These are phyloP conservation scores for Butorides virescens DNA, from an alignment of 2,113 vertebrate species.

Conservation along the genomic window DNA sequence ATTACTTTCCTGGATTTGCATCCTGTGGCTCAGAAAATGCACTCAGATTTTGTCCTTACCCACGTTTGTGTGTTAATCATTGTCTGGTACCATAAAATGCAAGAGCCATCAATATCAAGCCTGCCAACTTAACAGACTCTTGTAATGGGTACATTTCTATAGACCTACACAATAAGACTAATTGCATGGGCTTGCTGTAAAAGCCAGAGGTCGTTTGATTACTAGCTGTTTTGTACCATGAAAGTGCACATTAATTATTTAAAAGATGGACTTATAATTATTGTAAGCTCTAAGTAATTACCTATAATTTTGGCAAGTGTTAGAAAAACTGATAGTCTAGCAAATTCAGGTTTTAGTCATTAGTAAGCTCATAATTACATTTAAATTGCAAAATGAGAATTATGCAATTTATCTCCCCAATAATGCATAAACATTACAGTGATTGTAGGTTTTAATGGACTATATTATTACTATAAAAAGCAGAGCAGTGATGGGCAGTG, in stretches of 20 bases:
- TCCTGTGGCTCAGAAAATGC: not conserved
- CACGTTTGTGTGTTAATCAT: constrained; percentile 11
- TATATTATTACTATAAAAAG: constrained; percentile 69
- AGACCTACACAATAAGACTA: constrained; percentile 74
- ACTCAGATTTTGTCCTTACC: not conserved
- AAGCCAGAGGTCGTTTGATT: constrained; percentile 74
- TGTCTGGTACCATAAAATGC: constrained; percentile 52
- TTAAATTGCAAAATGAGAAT: constrained; percentile 84
- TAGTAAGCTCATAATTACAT: constrained; percentile 82
- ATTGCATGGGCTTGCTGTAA: constrained; percentile 70
- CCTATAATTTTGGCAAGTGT: constrained; percentile 79
- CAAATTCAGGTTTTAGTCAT: constrained; percentile 80
- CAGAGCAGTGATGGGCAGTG: constrained; percentile 69
- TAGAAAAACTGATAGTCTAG: constrained; percentile 77
- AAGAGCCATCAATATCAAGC: constrained; percentile 18
- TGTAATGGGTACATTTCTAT: constrained; percentile 70
- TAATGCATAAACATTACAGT: constrained; percentile 80
- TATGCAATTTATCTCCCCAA: constrained; percentile 77
- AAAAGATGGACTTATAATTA: constrained; percentile 81
- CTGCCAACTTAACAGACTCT: constrained; percentile 59
- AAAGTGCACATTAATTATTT: constrained; percentile 79
- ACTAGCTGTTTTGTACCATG: constrained; percentile 72
- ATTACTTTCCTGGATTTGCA: not conserved
- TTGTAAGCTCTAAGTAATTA: constrained; percentile 77
- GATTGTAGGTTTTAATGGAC: constrained; percentile 80